phyloP scores from a whole-genome alignment of 2,113 vertebrate species.

The Gymnorhina tibicen region DNA sequence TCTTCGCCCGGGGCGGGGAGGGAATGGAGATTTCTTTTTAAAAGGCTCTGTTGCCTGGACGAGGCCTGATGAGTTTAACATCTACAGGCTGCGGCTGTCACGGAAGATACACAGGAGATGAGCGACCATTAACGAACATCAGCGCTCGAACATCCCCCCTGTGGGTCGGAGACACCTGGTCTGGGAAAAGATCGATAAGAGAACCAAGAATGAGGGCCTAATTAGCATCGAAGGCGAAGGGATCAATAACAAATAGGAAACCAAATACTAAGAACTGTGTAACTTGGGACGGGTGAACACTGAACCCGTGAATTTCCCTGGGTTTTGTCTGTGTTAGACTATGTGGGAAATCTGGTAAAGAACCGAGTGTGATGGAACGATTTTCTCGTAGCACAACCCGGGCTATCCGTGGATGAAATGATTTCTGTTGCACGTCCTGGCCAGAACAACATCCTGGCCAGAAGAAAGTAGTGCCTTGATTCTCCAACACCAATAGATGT shows the following conservation, averaged over 20 bases:
- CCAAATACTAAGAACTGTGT: not conserved
- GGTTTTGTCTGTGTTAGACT: not conserved
- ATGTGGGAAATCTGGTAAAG: not conserved
- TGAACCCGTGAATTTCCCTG: not conserved
- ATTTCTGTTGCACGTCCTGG: not conserved
- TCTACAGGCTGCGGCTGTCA: fast-evolving
- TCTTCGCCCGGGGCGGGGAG: fast-evolving
- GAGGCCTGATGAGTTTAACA: not conserved
- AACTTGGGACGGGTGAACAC: not conserved
- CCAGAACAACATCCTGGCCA: not conserved
- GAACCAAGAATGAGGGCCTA: too few species aligned
- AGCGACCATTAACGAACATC: fast-evolving
- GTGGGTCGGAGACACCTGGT: not conserved
- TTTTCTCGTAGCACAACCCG: not conserved
- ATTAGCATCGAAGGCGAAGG: not conserved
- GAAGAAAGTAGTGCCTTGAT: not conserved
- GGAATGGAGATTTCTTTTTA: not conserved
- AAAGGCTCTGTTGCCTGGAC: not conserved
- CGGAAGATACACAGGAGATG: not conserved
- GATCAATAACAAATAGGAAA: not conserved
- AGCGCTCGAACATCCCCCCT: fast-evolving
- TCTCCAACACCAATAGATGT: too few species aligned
- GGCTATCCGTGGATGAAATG: fast-evolving
- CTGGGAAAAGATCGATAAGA: not conserved
- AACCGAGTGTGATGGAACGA: not conserved